Evolutionary conservation across 2,888 invertebrate species (phyloP), one percentile per base, ranked within the genome.

Genomic region (Orthonychiurus folsomi): DNA sequence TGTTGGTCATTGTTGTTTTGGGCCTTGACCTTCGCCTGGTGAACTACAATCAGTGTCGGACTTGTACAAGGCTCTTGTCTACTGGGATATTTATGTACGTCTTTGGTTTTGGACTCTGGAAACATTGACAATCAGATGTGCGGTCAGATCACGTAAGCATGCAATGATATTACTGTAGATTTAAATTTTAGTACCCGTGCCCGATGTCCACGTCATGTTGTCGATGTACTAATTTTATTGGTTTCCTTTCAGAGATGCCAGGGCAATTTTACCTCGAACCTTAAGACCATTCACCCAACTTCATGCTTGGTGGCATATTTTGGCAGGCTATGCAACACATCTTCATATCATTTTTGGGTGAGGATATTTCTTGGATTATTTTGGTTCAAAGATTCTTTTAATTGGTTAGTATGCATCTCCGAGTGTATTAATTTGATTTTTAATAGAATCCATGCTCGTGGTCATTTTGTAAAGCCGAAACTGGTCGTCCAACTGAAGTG

Each of bases 291-390:
- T 79, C 5, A 76, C 76, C 26, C 78, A 79, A 64, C 73, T 78
- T 23, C 79, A 79, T 72, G 79, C 78, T 20, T 78, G 78, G 77
- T 79, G 79, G 79, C 79, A 79, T 66, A 70, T 78, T 27, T 70
- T 78, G 21, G 78, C 78, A 50, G 79, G 79, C 1, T 73, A 76
- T 48, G 78, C 78, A 9, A 78, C 78, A 23, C 79, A 78, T 68
- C 66, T 78, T 20, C 74, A 75, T 48, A 73, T 79, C 18, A 25
- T 74, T 21, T 75, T 73, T 54, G 73, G 70, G 73, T 74, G 65
- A 52, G n/a, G 9, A 23, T 23, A 20, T 9, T 12, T 5, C 20
- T 20, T 21, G 21, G 9, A 52, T 52, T 52, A 21, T 52, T 12
- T 52, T 52, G 52, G 24, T 12, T 9, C 52, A 20, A n/a, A n/a